Evolutionary conservation across 2,797 vertebrate genomes (phyloP).

Genomic region (Pangasius krempfi): DNA sequence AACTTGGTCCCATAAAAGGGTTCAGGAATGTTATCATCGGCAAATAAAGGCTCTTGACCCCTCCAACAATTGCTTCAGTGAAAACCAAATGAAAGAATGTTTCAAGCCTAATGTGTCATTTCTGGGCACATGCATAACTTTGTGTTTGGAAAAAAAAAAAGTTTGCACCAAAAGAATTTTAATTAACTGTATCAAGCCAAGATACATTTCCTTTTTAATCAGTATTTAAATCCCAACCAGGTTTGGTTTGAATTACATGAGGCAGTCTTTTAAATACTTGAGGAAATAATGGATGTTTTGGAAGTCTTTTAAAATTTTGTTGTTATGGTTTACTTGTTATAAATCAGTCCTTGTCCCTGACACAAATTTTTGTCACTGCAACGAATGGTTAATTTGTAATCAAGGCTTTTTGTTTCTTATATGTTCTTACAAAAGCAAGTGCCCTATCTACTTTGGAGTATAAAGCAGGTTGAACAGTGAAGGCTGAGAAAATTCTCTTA

Average conservation of each 20-base stretch:
- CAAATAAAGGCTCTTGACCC: conserved; percentile 60
- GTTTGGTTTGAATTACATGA: background rate
- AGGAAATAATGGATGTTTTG: background rate
- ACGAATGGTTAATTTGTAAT: background rate
- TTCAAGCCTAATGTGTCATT: conserved; percentile 13
- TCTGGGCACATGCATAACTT: background rate
- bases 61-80: background rate
- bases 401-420: background rate
- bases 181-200: background rate
- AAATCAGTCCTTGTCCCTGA: background rate
- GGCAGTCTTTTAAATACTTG: background rate
- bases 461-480: background rate
- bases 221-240: background rate
- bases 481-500: background rate
- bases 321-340: background rate
- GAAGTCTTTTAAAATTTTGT: background rate
- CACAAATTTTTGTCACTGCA: background rate
- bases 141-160: background rate
- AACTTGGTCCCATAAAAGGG: conserved; percentile 85
- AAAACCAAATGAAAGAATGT: conserved; percentile 55
- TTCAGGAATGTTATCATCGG: conserved; percentile 88
- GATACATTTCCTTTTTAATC: background rate
- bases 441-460: background rate
- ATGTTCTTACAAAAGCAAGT: background rate
- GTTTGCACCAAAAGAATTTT: background rate